Evolutionary conservation across 2,888 invertebrate species (phyloP), one percentile per base, ranked within the genome.

Genomic region (Chamaedrilus cognettii): DNA sequence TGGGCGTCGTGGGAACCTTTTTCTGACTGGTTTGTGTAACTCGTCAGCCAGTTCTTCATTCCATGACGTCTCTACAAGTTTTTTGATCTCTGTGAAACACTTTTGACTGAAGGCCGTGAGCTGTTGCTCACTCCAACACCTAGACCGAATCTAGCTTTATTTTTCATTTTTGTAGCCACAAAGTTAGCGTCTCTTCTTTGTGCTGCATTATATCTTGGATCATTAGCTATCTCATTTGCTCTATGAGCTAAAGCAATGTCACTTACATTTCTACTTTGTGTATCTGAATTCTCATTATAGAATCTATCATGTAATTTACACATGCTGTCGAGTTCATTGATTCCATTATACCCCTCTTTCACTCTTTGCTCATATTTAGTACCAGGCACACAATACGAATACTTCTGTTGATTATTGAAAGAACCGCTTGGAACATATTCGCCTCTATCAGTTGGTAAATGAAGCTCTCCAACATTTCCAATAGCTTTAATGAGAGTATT

Each of bases 111-210:
- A n/a, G n/a, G n/a, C n/a, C n/a, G n/a, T n/a, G n/a, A n/a, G n/a
- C n/a, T n/a, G n/a, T n/a, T n/a, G n/a, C n/a, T n/a, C n/a, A n/a
- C n/a, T n/a, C n/a, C 42, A 42, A 11, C 7, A 19, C 55, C 55
- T 23, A 52, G 55, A 52, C 55, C 55, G 26, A 52, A 52, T 23
- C 55, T 52, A 23, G 55, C 55, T 52, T 52, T 52, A 52, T 52
- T 52, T 26, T 52, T 52, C 55, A 52, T 52, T 52, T 19, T 26
- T 7, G 26, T 7, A 26, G 55, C 11, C 11, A 52, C 11, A 52
- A 19, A 52, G 7, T 26, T 52, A 19, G 55, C 55, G 26, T 19
- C 11, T 52, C 55, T 52, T 52, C 55, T 52, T 52, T 52, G 55
- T 52, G 11, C 55, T 19, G 11, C 55, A 52, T 52, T 26, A 52